Evolutionary conservation across 2,113 vertebrate genomes (phyloP), one percentile per base, ranked within the genome.

Genomic region (Pangasianodon hypophthalmus): DNA sequence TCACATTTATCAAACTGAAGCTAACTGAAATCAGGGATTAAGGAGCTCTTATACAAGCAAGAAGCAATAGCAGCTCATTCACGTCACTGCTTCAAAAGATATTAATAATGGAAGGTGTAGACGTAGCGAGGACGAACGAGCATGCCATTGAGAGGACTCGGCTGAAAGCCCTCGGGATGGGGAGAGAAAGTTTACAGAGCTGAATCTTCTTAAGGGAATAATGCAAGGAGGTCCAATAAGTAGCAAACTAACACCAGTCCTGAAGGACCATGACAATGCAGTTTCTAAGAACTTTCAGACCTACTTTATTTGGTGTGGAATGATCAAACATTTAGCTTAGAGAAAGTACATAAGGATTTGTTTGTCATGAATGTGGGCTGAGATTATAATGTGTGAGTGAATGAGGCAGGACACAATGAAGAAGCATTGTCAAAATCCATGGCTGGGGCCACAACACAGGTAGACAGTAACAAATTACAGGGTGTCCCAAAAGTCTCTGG

Each of bases 1-100:
- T 77, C 84, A 50, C 64, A 88, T 87, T 18, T 26, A 81, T 91
- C 54, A 87, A 37, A 41, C 46, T 16, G 37, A 73, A 60, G 54
- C n/a, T 58, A 21, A 62, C 24, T 81, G 79, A n/a, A 81, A 21
- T n/a, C 79, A n/a, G 50, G 26, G 13, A 54, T 32, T 32, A 32
- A 81, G 50, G 50, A 52, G 13, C 48, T 81, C 6, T 81, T 6
- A 32, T 48, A 32, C 26, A 10, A 50, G 48, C 7, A 19, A 21
- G 21, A 19, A 37, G 21, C 48, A 71, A n/a, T 5, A 26, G 67
- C 19, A 56, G 48, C 85, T 73, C 48, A 73, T 73, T 73, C n/a
- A 13, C 32, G 2, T 24, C 46, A 16, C 84, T 18, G 29, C 3
- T 50, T 52, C 26, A 5, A 80, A n/a, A 86, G 48, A 21, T 62